Percentiles rank a stretch among this genome's conserved stretches.
phyloP scores from a whole-genome alignment of 1,140 invertebrate genomes.

The Leguminivora glycinivorella region DNA sequence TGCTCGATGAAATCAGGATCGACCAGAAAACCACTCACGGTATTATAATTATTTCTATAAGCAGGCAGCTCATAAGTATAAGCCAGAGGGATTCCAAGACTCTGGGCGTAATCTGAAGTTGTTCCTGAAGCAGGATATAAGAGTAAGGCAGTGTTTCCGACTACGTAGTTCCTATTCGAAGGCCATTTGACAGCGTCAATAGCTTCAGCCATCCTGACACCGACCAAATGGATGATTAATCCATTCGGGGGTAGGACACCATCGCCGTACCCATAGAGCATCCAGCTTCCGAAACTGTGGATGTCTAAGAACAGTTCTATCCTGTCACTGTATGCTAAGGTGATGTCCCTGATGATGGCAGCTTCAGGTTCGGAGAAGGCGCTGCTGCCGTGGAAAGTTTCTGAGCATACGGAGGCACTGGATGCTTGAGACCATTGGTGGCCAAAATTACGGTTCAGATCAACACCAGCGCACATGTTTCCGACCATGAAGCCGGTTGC shows the following conservation, averaged over 20 bases:
- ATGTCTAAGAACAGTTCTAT: slow-evolving; percentile 80
- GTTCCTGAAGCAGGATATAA: slow-evolving; percentile 70
- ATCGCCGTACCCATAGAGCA: slow-evolving; percentile 83
- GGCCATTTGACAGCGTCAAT: slow-evolving; percentile 56
- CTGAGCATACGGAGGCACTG: slow-evolving; percentile 80
- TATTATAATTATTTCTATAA: slow-evolving; percentile 13
- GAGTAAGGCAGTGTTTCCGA: slow-evolving; percentile 79
- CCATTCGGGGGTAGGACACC: slow-evolving; percentile 76
- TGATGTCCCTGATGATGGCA: slow-evolving; percentile 60
- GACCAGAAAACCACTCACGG: slow-evolving; percentile 35
- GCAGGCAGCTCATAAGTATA: slow-evolving; percentile 53
- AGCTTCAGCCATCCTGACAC: slow-evolving; percentile 63
- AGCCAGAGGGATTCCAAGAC: slow-evolving; percentile 50
- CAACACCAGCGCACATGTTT: slow-evolving; percentile 77
- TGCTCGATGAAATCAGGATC: slow-evolving; percentile 42
- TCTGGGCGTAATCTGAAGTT: slow-evolving; percentile 55
- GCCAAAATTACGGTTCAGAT: slow-evolving; percentile 83
- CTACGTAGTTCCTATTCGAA: slow-evolving; percentile 64
- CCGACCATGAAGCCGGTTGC: slow-evolving; percentile 46
- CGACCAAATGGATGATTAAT: slow-evolving; percentile 51
- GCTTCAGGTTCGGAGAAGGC: slow-evolving; percentile 88
- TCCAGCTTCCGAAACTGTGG: slow-evolving; percentile 83
- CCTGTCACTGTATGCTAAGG: slow-evolving; percentile 54
- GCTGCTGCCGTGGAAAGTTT: slow-evolving; percentile 83
- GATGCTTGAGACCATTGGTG: slow-evolving; percentile 76